Evolutionary conservation across 2,797 vertebrate genomes (phyloP), one percentile per base, ranked within the genome.

Genomic region (Leptoclinus maculatus): DNA sequence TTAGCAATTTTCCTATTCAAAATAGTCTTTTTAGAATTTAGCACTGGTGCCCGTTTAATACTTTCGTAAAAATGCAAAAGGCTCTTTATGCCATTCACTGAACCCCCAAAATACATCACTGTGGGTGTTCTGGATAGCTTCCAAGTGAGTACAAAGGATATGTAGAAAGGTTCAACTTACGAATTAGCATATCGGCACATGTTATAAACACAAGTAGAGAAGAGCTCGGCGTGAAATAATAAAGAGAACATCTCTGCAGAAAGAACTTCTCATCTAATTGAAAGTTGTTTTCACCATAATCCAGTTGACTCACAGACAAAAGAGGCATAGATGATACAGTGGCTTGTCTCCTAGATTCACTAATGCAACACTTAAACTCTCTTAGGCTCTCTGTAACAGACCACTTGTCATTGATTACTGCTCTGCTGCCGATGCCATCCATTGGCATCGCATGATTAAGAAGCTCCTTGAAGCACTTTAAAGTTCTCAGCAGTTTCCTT

Each of bases 351-450:
- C 66, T 38, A 47, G 51, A 23, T 62, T 75, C 65, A 12, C 70
- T 71, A 58, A 59, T 4, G 60, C 29, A 58, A 60, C 54, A 66
- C 75, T 58, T 49, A 49, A 11, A 19, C 32, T 67, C 67, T 62
- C 13, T 39, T 34, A 39, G 9, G 14, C 38, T 60, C 70, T 65
- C 16, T 34, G 14, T 53, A 67, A 65, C 51, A 64, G 53, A 57
- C 68, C 68, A 78, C 66, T 75, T 59, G 29, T 59, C 49, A 84
- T 78, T 78, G 83, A 83, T 88, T 86, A 77, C 71, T 21, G 39
- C 70, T 66, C 66, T 29, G 68, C 59, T 82, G 75, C 71, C 80
- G 59, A n/a, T 77, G 54, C 54, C 68, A 66, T 79, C 64, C 82
- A 60, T 12, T 71, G 59, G 51, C 66, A 70, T 82, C 62, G 23